Conservation (phyloP, 2,888 invertebrate species). For the Cephus sareptanus region DNA sequence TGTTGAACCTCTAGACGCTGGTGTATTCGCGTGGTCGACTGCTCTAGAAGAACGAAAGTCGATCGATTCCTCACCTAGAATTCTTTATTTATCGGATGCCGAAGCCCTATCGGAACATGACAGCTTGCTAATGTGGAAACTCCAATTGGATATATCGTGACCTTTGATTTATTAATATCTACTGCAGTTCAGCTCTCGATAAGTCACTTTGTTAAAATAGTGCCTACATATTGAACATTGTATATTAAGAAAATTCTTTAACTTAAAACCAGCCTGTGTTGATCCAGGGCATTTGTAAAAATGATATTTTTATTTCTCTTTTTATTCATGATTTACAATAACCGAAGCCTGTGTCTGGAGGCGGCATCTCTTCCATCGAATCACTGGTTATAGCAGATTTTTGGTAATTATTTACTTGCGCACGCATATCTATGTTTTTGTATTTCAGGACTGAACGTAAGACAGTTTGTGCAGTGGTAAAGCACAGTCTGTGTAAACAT, state of each 20-base stretch:
- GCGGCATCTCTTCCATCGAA: background rate
- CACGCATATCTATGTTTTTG: background rate
- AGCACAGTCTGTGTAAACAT: conserved; percentile 26
- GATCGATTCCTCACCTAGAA: background rate
- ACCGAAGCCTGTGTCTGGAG: background rate
- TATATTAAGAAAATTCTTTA: background rate
- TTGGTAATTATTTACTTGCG: background rate
- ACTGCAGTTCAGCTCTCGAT: background rate
- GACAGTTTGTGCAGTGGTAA: background rate
- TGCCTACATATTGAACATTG: background rate
- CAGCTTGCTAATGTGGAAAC: background rate
- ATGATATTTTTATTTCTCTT: background rate
- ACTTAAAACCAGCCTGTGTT: background rate
- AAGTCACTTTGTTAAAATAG: background rate
- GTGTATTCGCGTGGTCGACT: background rate
- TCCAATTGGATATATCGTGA: background rate
- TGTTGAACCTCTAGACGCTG: background rate
- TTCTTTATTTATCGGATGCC: background rate
- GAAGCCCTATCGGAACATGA: background rate
- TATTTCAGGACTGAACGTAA: background rate
- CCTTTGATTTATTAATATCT: background rate
- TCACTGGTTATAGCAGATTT: background rate
- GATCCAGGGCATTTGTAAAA: background rate
- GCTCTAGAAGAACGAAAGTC: background rate
- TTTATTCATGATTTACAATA: background rate